Evolutionary conservation across 1,140 invertebrate species (phyloP), one percentile per base, ranked within the genome.

Genomic region (Caenorhabditis briggsae): DNA sequence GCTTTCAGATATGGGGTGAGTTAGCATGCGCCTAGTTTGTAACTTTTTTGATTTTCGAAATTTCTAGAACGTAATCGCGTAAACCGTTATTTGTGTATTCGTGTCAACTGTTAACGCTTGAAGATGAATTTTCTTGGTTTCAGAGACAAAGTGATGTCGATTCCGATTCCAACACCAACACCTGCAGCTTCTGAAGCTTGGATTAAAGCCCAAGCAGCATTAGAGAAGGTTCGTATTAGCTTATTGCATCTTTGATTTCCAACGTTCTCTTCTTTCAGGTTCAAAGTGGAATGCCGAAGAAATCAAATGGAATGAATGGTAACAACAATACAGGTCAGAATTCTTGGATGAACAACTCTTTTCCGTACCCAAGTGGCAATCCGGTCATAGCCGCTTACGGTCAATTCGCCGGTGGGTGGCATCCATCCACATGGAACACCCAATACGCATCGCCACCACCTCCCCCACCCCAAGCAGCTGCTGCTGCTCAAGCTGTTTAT

Each of bases 311-410:
- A 48, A 46, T 59, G 9, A 65, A 84, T 84, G 84, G 46, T 74
- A 33, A 64, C 83, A 41, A 25, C 83, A 70, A 78, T 70, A 50
- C 61, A 85, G 64, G 70, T 78, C 70, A 78, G 70, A 78, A 78
- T 41, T 78, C 84, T 58, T 70, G 61, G 46, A 74, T 50, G 48
- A 70, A 23, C 84, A 25, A 18, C 43, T 23, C 65, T 43, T 85
- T 50, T 58, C 50, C 84, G 61, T 85, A n/a, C 84, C 65, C 84
- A 85, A 41, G 59, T 58, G 43, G 56, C 20, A 70, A 43, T 53
- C 46, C 50, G 20, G 33, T 33, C 33, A 50, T 50, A 56, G 46
- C 84, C 7, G 70, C 70, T 50, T 78, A 78, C 46, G 70, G 70
- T 50, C 70, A 78, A 78, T 78, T 78, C 46, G 70, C 46, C 50